These are phyloP conservation scores for Mastomys natalensis DNA, from an alignment of 2,113 vertebrate species.

Conservation along the genomic window DNA sequence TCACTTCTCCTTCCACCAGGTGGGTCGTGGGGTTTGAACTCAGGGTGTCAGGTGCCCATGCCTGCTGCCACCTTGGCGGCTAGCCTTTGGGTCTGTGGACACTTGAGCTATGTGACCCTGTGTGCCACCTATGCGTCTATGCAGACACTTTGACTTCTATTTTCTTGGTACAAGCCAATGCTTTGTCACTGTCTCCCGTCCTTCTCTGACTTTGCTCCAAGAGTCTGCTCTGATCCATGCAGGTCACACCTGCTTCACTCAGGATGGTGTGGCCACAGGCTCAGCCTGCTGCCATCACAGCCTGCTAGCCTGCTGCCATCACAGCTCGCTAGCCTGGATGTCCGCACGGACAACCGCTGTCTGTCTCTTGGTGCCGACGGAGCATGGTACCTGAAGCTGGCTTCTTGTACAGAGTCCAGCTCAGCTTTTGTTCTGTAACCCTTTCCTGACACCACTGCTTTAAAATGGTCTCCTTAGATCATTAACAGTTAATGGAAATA, in stretches of 20 bases:
- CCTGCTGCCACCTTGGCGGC: background rate
- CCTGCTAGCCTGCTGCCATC: background rate
- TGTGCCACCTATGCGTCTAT: background rate
- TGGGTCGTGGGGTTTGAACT: background rate
- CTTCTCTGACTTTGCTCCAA: background rate
- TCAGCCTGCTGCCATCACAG: background rate
- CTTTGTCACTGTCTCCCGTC: background rate
- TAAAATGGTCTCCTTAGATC: background rate
- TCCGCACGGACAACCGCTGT: background rate
- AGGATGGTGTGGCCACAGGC: background rate
- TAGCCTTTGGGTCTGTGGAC: background rate
- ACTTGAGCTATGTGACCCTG: background rate
- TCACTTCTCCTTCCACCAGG: background rate
- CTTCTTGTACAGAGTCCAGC: background rate
- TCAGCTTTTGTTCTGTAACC: background rate
- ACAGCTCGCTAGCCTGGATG: background rate
- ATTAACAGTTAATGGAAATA: background rate
- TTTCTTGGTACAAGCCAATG: background rate
- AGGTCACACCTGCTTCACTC: background rate
- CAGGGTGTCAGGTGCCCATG: background rate
- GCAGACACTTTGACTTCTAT: background rate
- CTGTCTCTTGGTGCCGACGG: background rate
- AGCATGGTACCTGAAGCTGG: background rate
- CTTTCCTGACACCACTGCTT: slow-evolving; percentile 10
- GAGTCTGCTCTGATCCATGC: background rate